Evolutionary conservation across 2,797 vertebrate species (phyloP).

Genomic region (Coranthus polyacanthus): DNA sequence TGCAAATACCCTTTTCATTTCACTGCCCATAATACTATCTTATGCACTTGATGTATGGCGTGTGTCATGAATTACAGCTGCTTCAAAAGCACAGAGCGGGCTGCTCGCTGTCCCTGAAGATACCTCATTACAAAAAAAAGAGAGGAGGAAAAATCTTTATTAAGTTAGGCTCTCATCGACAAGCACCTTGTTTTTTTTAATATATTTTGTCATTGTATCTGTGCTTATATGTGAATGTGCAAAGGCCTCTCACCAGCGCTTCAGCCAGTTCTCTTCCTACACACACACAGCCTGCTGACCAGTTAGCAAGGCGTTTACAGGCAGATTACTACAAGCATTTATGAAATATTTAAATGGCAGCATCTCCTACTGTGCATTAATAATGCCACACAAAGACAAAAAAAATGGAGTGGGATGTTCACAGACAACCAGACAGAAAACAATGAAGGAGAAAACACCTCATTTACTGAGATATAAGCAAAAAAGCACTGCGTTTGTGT

Average conservation of each 20-base stretch:
- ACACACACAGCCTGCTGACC: conserved; percentile 80
- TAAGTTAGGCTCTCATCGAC: conserved; percentile 89
- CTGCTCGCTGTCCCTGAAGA: conserved; percentile 92
- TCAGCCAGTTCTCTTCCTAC: conserved; percentile 38
- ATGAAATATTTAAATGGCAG: conserved; percentile 98
- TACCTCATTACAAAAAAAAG: conserved; percentile 89
- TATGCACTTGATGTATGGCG: conserved; percentile 99
- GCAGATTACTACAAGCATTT: conserved; percentile 94
- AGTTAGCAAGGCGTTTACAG: conserved; percentile 96
- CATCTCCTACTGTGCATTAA: conserved; percentile 96
- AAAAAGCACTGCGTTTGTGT: conserved; percentile 19
- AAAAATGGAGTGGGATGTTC: conserved; percentile 63
- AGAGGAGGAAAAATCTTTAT: conserved; percentile 82
- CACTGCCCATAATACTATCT: conserved; percentile 99
- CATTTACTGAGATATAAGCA: conserved; percentile 45
- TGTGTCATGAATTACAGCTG: conserved; percentile 99
- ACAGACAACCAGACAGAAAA: conserved; percentile 43
- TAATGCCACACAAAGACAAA: conserved; percentile 93
- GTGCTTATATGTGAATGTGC: conserved; percentile 75
- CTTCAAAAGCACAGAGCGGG: conserved; percentile 94
- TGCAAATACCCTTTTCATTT: conserved; percentile 99
- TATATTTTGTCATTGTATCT: conserved; percentile 23
- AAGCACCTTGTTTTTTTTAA: conserved; percentile 75
- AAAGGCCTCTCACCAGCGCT: conserved; percentile 41
- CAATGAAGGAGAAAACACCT: conserved; percentile 57